Evolutionary conservation across 1,140 invertebrate species (phyloP), one percentile per base, ranked within the genome.

Genomic region (Pseudomyrmex pallidus): DNA sequence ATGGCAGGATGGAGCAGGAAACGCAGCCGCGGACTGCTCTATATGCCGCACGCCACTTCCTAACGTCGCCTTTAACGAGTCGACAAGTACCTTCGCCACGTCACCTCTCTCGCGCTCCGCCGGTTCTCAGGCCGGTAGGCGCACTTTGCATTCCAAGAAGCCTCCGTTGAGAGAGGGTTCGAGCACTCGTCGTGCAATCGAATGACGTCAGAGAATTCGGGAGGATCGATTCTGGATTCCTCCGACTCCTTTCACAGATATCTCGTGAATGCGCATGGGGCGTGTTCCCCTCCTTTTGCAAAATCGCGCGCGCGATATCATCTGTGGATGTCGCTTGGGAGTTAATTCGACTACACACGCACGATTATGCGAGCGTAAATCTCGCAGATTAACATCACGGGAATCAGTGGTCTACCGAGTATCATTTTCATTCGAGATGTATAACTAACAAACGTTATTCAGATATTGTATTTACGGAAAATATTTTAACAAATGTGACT

Each of bases 51-150:
- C 87, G 72, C 83, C 87, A 66, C 87, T 87, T 90, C 88, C 90
- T 92, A 92, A 92, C 90, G 90, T 92, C 87, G 90, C 70, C 86
- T 89, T 92, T 93, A 93, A 93, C 92, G 92, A 92, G 92, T 91
- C 92, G 89, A 90, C 91, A 91, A 92, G 89, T 91, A 92, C 89
- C 87, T 61, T 87, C 80, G 76, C 17, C 87, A 88, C 89, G 89
- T 90, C 46, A 20, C 90, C 90, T 90, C 89, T 92, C 90, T 83
- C 78, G 67, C 86, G 85, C 90, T 82, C 74, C 89, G 17, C 67
- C 85, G 62, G 82, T 90, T 89, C 82, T 89, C 87, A 68, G 59
- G 46, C 85, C 85, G 84, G 74, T 88, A 84, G 80, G 89, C 90
- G 83, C 85, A 92, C 89, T 92, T 92, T 90, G 86, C 91, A 92